phyloP scores from a whole-genome alignment of 2,797 vertebrate species.

The Halcyon chelicuti region DNA sequence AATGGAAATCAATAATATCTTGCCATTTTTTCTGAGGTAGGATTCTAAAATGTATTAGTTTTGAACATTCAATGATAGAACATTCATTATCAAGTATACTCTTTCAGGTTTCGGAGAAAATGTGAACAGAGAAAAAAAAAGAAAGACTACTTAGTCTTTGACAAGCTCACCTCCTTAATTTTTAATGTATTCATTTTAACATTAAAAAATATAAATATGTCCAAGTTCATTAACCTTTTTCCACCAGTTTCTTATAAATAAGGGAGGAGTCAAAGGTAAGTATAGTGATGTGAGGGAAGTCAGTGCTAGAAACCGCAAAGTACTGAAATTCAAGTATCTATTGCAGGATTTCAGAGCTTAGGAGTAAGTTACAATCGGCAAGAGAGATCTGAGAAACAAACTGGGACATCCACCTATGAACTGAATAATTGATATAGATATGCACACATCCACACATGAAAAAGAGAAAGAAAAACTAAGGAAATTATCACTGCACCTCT shows the following conservation, averaged over 20 bases:
- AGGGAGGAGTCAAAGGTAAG: not conserved
- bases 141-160: not conserved
- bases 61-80: not conserved
- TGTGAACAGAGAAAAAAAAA: rapidly evolving
- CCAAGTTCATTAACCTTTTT: not conserved
- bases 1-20: conserved; percentile 11
- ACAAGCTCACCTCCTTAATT: not conserved
- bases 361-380: not conserved
- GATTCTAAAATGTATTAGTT: not conserved
- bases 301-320: not conserved
- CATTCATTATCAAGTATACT: not conserved
- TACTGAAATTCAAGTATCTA: not conserved
- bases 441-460: rapidly evolving
- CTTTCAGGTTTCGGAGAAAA: not conserved
- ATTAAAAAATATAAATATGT: not conserved
- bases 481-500: not conserved
- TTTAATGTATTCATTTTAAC: not conserved
- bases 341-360: not conserved
- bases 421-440: not conserved
- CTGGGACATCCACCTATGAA: not conserved
- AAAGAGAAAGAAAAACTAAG: not conserved
- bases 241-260: not conserved
- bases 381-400: not conserved
- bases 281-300: not conserved
- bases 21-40: not conserved